Base-by-base conservation (phyloP, 2,888 invertebrate genomes). In the Hirtodrosophila confusa region DNA sequence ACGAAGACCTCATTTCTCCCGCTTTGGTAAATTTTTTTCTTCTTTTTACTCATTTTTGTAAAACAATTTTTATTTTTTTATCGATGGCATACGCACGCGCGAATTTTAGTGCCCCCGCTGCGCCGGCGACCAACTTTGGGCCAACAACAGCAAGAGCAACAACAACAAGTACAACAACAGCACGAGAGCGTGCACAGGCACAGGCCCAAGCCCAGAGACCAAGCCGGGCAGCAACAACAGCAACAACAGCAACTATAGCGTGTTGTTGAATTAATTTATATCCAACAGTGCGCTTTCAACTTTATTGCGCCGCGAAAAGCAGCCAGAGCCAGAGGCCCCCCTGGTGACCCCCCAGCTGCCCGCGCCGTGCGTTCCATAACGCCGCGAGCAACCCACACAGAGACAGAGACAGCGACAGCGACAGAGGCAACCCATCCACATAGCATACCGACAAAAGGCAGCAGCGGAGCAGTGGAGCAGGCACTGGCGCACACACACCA, bases 181-280 rank as follows among this genome's bases (percentile, higher is more conserved):
- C 57, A 62, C 63, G 57, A 64, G 73, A 73, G 72, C 75, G 76
- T 72, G 66, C 65, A 76, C 76, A 39, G 63, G 74, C 69, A 53
- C 40, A 62, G 53, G 57, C 72, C 71, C 76, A 65, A 75, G 75
- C 69, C 69, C 69, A 69, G 56, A 71, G 61, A 73, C 72, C 48
- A 58, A 73, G 53, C 51, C 58, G 57, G 41, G 61, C 75, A 78
- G 60, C 61, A 69, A 49, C 54, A 69, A 66, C 64, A 65, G 41
- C 73, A 69, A 61, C 58, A 49, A 31, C 74, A 71, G 61, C 76
- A 73, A 68, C 75, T 78, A 75, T 85, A 75, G 89, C 89, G 90
- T 90, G 89, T 89, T 90, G 90, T 88, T 90, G 90, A 90, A 89
- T 89, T 89, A 90, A 90, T 89, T 89, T 90, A 90, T 90, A 88